These are phyloP conservation scores for Poeciliopsis turrubarensis DNA, from an alignment of 2,113 vertebrate genomes.

Conservation along the genomic window DNA sequence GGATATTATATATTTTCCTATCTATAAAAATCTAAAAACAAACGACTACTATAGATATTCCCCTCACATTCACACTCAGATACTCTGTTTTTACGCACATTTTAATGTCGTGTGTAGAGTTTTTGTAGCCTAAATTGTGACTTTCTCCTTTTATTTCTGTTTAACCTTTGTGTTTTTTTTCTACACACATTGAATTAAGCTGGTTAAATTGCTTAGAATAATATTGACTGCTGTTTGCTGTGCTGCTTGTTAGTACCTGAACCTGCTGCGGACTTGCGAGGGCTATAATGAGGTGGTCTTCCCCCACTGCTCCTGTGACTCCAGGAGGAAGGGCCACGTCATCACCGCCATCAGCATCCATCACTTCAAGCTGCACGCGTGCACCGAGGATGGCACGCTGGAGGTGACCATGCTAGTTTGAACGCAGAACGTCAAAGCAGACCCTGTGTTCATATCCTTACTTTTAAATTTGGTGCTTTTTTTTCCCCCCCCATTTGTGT, in stretches of 20 bases:
- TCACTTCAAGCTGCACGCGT: slow-evolving; percentile 97
- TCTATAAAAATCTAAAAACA: too few relatives aligned
- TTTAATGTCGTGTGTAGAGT: too few relatives aligned
- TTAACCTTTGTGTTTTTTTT: background rate
- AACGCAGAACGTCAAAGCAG: background rate
- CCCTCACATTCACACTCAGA: background rate
- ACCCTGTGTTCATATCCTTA: too few relatives aligned
- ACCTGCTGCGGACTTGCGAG: slow-evolving; percentile 91
- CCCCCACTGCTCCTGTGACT: slow-evolving; percentile 97
- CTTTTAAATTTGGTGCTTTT: background rate
- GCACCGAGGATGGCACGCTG: slow-evolving; percentile 93
- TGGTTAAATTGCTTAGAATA: background rate
- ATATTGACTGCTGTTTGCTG: background rate
- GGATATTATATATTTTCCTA: too few relatives aligned
- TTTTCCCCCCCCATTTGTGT: too few relatives aligned
- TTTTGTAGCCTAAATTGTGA: too few relatives aligned
- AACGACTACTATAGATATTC: background rate
- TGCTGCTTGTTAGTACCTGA: slow-evolving; percentile 85
- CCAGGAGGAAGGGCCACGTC: slow-evolving; percentile 93
- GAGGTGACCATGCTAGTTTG: slow-evolving; percentile 80
- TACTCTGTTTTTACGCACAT: too few relatives aligned
- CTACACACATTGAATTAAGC: background rate
- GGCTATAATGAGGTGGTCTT: slow-evolving; percentile 96
- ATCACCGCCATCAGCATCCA: slow-evolving; percentile 93
- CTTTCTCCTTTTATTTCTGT: background rate